Base-by-base conservation (phyloP, 2,888 invertebrate species). In the Harpagoxenus sublaevis region DNA sequence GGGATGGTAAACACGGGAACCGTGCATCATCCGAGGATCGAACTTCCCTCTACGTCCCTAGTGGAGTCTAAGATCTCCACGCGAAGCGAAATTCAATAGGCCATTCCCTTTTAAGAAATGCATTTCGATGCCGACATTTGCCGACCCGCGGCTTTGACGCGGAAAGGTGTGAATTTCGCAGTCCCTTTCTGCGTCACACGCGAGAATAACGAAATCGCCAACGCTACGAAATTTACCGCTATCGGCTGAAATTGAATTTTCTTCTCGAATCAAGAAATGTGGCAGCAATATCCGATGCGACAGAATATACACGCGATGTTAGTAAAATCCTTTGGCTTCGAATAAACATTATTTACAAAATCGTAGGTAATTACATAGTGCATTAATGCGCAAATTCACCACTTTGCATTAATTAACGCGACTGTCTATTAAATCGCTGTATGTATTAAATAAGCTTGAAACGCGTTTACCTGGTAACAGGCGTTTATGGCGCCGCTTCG, bases 1-100 rank as follows among this genome's bases (percentile, higher is more conserved):
- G 57, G 66, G 74, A 84, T 86, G 74, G 83, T 83, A 87, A 91
- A 91, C 89, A 89, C 74, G 86, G 81, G 87, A 87, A 83, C 83
- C 83, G 86, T 84, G 84, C 87, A 70, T 89, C 89, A 89, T 89
- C 77, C 57, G 78, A 87, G 89, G 86, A 89, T 91, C 89, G 89
- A 88, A 89, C 86, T 89, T 89, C 73, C 74, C 75, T 89, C 81
- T 74, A 84, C 86, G 75, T 87, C 84, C 77, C 62, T 84, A 81
- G 87, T 73, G 86, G 88, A 84, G 87, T 89, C 84, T 71, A 85
- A 87, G 86, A 90, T 89, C 86, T 87, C 83, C 57, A 78, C 77
- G 86, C 86, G 83, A 89, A 73, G 81, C 57, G 79, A 79, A 79
- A 81, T 71, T 81, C 79, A 79, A 79, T 79, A 79, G 71, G 28